Conservation (phyloP, 2,888 invertebrate genomes). For the Dorcus parallelipipedus region DNA sequence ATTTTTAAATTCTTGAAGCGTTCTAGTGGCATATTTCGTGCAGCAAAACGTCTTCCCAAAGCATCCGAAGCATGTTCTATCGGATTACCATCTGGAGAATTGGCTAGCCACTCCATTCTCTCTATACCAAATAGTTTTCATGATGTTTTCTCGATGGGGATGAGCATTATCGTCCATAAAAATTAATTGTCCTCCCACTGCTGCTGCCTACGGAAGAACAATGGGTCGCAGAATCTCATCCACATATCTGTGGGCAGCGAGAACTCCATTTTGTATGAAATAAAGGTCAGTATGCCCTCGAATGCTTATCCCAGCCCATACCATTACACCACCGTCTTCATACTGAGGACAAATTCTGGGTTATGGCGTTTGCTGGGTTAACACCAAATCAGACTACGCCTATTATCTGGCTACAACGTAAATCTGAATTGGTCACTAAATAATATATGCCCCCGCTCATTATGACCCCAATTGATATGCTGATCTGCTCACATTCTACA, state of each 20-base stretch:
- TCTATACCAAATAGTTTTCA: not conserved
- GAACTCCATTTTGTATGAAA: not conserved
- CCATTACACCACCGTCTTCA: not conserved
- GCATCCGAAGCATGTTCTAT: not conserved
- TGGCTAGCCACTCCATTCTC: not conserved
- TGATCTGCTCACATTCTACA: too few species aligned
- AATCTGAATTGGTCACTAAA: too few species aligned
- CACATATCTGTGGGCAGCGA: not conserved
- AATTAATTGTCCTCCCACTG: not conserved
- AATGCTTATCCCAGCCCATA: slow-evolving; percentile 1
- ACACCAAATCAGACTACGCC: too few species aligned
- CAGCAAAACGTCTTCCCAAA: not conserved
- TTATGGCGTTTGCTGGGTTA: too few species aligned
- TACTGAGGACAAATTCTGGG: too few species aligned
- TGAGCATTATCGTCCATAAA: slow-evolving; percentile 2
- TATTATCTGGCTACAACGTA: too few species aligned
- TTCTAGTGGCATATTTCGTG: not conserved
- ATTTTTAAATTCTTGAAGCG: too few species aligned
- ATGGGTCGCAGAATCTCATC: not conserved
- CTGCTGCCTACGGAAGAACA: not conserved
- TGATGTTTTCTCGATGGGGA: slow-evolving; percentile 1
- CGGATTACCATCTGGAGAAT: not conserved
- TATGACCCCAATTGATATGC: too few species aligned
- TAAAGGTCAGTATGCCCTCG: not conserved
- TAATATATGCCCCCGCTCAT: too few species aligned